phyloP scores from a whole-genome alignment of 2,113 vertebrate species.

The Phaethon lepturus region DNA sequence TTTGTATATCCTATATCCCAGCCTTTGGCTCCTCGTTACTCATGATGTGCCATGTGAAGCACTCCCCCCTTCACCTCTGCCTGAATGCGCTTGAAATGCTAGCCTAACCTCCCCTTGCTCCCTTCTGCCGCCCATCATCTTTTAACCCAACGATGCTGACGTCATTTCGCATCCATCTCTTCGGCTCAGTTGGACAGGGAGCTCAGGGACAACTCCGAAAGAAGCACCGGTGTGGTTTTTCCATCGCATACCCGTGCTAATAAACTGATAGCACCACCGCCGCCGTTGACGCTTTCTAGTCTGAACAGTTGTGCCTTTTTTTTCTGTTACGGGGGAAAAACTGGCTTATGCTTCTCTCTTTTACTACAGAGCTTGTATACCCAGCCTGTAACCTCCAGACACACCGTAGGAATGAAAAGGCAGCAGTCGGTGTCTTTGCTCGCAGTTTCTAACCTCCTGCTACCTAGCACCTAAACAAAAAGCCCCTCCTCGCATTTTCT shows the following conservation, averaged over 20 bases:
- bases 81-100: neutral
- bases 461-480: neutral
- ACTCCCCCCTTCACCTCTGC: neutral
- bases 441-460: neutral
- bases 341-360: neutral
- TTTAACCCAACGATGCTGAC: neutral
- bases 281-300: neutral
- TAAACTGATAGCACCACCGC: neutral
- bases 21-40: neutral
- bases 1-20: neutral
- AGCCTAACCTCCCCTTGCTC: neutral
- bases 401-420: neutral
- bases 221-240: neutral
- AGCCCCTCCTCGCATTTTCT: neutral
- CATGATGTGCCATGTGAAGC: neutral
- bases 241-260: neutral
- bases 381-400: neutral
- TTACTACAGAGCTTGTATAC: neutral
- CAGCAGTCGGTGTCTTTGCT: neutral
- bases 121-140: neutral
- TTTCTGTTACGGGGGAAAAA: neutral
- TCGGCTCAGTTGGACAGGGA: neutral
- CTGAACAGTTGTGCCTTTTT: neutral
- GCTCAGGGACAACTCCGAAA: neutral
- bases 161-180: neutral